phyloP scores from a whole-genome alignment of 1,140 invertebrate species.

The Dolichoris vasculosae region DNA sequence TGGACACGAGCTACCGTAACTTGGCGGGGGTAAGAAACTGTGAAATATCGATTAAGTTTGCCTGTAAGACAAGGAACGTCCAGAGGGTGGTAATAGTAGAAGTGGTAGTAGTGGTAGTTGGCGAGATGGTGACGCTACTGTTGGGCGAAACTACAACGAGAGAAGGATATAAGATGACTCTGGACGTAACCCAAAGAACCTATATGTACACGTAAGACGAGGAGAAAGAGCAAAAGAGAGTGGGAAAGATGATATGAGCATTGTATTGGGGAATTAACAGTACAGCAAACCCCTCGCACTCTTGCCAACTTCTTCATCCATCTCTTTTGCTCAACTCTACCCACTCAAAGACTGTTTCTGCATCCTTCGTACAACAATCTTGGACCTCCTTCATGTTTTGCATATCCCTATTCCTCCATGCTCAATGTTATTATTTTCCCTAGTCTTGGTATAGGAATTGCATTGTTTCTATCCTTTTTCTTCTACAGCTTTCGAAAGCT shows the following conservation, averaged over 20 bases:
- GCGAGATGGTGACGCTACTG: conserved; percentile 16
- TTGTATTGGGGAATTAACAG: conserved; percentile 76
- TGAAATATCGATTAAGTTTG: conserved; percentile 77
- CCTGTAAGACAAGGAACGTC: conserved; percentile 76
- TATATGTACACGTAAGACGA: background rate
- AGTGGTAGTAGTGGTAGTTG: conserved; percentile 56
- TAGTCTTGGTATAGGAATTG: conserved; percentile 48
- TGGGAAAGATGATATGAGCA: conserved; percentile 73
- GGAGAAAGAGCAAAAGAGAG: conserved; percentile 54
- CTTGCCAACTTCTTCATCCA: background rate
- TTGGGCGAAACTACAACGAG: conserved; percentile 28
- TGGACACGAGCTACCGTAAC: conserved; percentile 68
- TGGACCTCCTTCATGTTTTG: conserved; percentile 6
- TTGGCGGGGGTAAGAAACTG: conserved; percentile 74
- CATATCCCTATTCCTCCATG: background rate
- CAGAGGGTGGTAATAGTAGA: conserved; percentile 62
- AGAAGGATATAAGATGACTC: conserved; percentile 58
- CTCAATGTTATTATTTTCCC: background rate
- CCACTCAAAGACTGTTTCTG: conserved; percentile 18
- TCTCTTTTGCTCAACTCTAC: conserved; percentile 4
- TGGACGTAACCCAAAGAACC: conserved; percentile 35
- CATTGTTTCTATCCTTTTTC: conserved; percentile 54
- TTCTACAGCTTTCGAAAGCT: background rate
- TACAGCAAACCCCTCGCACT: conserved; percentile 57
- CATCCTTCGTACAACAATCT: conserved; percentile 51